phyloP scores from a whole-genome alignment of 2,113 vertebrate genomes.

The Manacus vitellinus region DNA sequence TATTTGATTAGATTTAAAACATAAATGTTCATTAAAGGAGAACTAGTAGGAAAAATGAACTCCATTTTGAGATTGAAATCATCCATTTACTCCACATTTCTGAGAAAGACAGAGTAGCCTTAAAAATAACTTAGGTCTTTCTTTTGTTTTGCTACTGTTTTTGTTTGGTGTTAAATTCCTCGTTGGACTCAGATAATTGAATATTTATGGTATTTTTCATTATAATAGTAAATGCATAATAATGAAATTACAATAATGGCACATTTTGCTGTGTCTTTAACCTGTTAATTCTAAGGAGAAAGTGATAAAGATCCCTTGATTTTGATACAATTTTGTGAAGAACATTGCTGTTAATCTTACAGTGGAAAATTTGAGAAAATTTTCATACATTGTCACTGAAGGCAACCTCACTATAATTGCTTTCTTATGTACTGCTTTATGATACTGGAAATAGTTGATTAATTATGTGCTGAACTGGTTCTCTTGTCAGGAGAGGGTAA shows the following conservation, averaged over 20 bases:
- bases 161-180: neutral
- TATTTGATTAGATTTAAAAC: neutral
- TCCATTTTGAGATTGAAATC: neutral
- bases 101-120: neutral
- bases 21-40: neutral
- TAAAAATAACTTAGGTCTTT: neutral
- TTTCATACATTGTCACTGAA: neutral
- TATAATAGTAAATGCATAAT: neutral
- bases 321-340: neutral
- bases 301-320: neutral
- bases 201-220: neutral
- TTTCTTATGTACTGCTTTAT: neutral
- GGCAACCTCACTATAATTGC: neutral
- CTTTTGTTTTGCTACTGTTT: neutral
- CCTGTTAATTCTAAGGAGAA: neutral
- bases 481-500: neutral
- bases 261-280: neutral
- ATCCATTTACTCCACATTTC: neutral
- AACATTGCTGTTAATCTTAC: neutral
- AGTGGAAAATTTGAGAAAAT: neutral
- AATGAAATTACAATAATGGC: neutral
- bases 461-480: neutral
- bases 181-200: neutral
- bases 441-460: neutral
- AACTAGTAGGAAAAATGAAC: neutral